Conservation (phyloP, 2,797 vertebrate species). For the Sebastes miniatus region DNA sequence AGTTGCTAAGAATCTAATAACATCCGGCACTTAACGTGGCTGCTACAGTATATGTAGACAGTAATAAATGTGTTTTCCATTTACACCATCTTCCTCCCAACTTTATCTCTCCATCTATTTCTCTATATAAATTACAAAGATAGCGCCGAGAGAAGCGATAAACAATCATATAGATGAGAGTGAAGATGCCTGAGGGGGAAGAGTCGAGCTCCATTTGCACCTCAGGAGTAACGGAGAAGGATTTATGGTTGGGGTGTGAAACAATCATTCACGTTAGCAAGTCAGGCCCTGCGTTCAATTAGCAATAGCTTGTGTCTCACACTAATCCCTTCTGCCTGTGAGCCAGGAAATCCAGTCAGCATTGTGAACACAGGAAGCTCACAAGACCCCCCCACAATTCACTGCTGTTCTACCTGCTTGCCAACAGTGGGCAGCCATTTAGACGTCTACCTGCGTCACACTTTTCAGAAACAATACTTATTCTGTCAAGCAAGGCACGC, state of each 20-base stretch:
- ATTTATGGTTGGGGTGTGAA: constrained; percentile 71
- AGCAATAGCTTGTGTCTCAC: constrained; percentile 57
- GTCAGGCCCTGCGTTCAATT: constrained; percentile 64
- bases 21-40: neutral
- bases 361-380: constrained; percentile 21
- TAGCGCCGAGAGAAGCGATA: constrained; percentile 1
- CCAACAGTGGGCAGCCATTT: constrained; percentile 31
- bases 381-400: neutral
- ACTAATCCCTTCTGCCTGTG: constrained; percentile 19
- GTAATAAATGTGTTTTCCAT: constrained; percentile 11
- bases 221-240: constrained; percentile 45
- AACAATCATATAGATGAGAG: constrained; percentile 31
- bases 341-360: constrained; percentile 46
- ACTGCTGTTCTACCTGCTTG: constrained; percentile 44
- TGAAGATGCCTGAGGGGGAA: constrained; percentile 8
- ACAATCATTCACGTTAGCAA: constrained; percentile 64
- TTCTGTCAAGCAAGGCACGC: constrained; percentile 17
- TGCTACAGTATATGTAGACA: neutral
- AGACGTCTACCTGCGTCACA: constrained; percentile 21
- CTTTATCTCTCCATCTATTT: constrained; percentile 1
- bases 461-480: neutral
- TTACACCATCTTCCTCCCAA: neutral
- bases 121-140: constrained; percentile 8
- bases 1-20: neutral
- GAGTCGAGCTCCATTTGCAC: constrained; percentile 59